A percentile compares a stretch with the other conserved stretches of the same genome.
phyloP scores from a whole-genome alignment of 2,888 invertebrate genomes.

The Trichopria drosophilae region DNA sequence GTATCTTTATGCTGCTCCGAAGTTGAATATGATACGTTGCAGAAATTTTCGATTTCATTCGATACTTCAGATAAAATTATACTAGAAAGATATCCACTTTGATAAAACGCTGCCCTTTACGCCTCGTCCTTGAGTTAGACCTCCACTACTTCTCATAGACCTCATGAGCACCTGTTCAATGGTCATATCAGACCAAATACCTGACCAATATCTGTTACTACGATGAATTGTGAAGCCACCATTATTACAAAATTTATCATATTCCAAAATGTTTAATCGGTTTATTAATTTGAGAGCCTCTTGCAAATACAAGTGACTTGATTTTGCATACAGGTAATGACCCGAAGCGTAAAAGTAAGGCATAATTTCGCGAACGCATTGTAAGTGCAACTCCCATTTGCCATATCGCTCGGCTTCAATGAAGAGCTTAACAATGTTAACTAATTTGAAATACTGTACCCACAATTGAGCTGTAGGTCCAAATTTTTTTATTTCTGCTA shows the following conservation, averaged over 20 bases:
- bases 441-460: constrained; percentile 43
- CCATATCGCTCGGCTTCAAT: constrained; percentile 46
- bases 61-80: not conserved
- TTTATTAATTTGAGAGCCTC: constrained; percentile 45
- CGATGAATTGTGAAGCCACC: constrained; percentile 44
- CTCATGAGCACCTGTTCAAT: constrained; percentile 49
- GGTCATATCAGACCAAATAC: constrained; percentile 43
- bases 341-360: constrained; percentile 52
- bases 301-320: constrained; percentile 50
- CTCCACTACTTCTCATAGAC: constrained; percentile 41
- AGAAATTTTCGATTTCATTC: constrained; percentile 28
- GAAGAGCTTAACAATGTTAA: constrained; percentile 42
- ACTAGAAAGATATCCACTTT: constrained; percentile 31
- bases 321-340: constrained; percentile 51
- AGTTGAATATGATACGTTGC: constrained; percentile 26
- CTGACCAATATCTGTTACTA: constrained; percentile 39
- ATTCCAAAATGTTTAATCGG: constrained; percentile 24
- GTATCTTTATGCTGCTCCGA: constrained; percentile 42
- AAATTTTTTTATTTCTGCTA: too few relatives aligned
- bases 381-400: constrained; percentile 44
- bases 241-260: constrained; percentile 26
- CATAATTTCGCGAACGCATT: constrained; percentile 43
- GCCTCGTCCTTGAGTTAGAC: constrained; percentile 41
- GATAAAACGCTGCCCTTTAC: constrained; percentile 35
- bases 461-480: constrained; percentile 38